A percentile compares a stretch with the other conserved stretches of the same genome.
These are phyloP conservation scores for Megaceryle alcyon DNA, from an alignment of 2,797 vertebrate species.

Conservation along the genomic window DNA sequence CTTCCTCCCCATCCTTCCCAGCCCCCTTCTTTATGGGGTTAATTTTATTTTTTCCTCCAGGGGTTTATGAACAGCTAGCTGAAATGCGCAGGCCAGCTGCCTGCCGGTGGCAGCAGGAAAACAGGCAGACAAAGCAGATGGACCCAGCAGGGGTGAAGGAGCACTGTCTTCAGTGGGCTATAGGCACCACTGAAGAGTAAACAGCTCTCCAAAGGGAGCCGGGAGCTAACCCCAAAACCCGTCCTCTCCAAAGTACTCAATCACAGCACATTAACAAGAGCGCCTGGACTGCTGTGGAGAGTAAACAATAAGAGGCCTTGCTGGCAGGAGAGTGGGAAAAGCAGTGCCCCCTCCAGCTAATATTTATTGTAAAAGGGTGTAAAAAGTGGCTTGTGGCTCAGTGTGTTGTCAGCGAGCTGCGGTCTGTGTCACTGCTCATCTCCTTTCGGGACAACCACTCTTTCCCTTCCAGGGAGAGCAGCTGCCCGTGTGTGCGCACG, in stretches of 20 bases:
- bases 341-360: slow-evolving; percentile 30
- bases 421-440: not conserved
- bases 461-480: not conserved
- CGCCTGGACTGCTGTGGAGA: slow-evolving; percentile 56
- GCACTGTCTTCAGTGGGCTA: slow-evolving; percentile 66
- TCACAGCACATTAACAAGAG: slow-evolving; percentile 71
- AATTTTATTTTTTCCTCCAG: slow-evolving; percentile 68
- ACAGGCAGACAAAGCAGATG: slow-evolving; percentile 76
- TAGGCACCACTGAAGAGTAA: slow-evolving; percentile 69
- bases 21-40: slow-evolving; percentile 49
- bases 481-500: rapidly evolving
- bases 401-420: not conserved
- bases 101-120: slow-evolving; percentile 73
- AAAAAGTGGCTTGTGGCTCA: slow-evolving; percentile 35
- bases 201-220: slow-evolving; percentile 71
- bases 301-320: slow-evolving; percentile 61
- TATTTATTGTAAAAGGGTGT: slow-evolving; percentile 60
- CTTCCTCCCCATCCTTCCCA: slow-evolving; percentile 29
- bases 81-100: slow-evolving; percentile 74
- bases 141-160: slow-evolving; percentile 73
- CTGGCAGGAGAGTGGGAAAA: slow-evolving; percentile 52
- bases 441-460: not conserved
- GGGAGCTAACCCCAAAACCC: slow-evolving; percentile 56
- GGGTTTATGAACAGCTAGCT: slow-evolving; percentile 62
- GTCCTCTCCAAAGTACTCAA: slow-evolving; percentile 62